phyloP scores from a whole-genome alignment of 2,113 vertebrate species.

The Pelobates fuscus region DNA sequence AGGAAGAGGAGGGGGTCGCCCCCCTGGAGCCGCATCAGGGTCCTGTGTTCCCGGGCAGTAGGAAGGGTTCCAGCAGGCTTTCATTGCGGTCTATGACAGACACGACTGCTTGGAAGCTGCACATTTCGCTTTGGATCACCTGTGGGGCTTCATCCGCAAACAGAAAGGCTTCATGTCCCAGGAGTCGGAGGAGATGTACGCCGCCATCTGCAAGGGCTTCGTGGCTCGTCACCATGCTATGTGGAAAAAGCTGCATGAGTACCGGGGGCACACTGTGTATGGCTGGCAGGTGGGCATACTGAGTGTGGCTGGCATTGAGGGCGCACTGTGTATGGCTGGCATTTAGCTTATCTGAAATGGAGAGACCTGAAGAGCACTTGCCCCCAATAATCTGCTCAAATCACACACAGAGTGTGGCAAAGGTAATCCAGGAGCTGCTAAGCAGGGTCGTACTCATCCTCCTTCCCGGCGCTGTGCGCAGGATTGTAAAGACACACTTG shows the following conservation, averaged over 20 bases:
- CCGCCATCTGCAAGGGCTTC: slow-evolving; percentile 91
- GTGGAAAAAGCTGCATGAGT: slow-evolving; percentile 98
- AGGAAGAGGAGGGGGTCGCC: slow-evolving; percentile 1
- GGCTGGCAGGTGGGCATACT: neutral
- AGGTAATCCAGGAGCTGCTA: too few relatives aligned
- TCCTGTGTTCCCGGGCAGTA: neutral
- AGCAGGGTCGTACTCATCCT: too few relatives aligned
- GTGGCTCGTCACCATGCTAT: slow-evolving; percentile 94
- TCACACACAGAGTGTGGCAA: too few relatives aligned
- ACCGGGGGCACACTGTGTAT: neutral
- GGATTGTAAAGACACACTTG: too few relatives aligned
- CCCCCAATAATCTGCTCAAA: too few relatives aligned
- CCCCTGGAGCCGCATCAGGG: slow-evolving; percentile 39
- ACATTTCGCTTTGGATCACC: slow-evolving; percentile 86
- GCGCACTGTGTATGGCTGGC: too few relatives aligned
- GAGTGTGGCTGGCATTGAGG: too few relatives aligned
- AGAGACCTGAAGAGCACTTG: too few relatives aligned
- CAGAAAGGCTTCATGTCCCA: slow-evolving; percentile 89
- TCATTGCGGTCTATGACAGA: slow-evolving; percentile 94
- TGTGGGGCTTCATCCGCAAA: slow-evolving; percentile 89
- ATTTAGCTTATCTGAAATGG: too few relatives aligned
- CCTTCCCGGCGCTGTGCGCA: too few relatives aligned
- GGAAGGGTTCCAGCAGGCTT: slow-evolving; percentile 69
- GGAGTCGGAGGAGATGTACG: slow-evolving; percentile 86
- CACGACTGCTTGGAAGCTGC: slow-evolving; percentile 94